Base-by-base conservation (phyloP, 1,140 invertebrate genomes). In the Coptotermes formosanus region DNA sequence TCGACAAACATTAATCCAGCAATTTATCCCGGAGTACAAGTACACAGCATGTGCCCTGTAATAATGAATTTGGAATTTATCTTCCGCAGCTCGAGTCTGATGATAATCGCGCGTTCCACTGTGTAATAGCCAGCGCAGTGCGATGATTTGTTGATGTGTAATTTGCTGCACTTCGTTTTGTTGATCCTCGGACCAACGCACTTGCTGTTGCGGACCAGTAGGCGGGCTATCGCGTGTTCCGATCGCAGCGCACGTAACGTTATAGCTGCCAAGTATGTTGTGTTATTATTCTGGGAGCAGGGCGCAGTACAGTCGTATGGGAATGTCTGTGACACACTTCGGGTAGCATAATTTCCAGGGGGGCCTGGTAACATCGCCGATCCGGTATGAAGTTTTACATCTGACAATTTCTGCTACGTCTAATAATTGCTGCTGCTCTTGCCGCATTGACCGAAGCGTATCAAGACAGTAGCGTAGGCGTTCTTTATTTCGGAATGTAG, bases 81-180 rank as follows among this genome's bases (percentile, higher is more conserved):
- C 64, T 75, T 30, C 6, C 64, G 30, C 0, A 75, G 25, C 64
- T 30, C 64, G 64, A 16, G 64, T 9, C 64, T 30, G 19, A 55
- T 55, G 19, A 55, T 55, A 55, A 55, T 55, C 14, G 52, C 19
- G 9, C 30, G 21, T 21, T 14, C 8, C n/a, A 75, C 64, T n/a
- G 1, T 75, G 14, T 75, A 75, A 75, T 75, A 75, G 30, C n/a
- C 9, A 69, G n/a, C 64, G n/a, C n/a, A 30, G 19, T 30, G 6
- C 3, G 25, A 75, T 75, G 64, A 75, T 75, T 75, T 75, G 64
- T 75, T 75, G 64, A 75, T 75, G 64, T 75, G 30, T 75, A 75
- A 75, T 75, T 75, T 75, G 64, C 64, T 75, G 30, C 64, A 75
- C 64, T 75, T 75, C n/a, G 64, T 75, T 75, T 75, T 3, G 64